These are phyloP conservation scores for Rhinichthys klamathensis DNA, from an alignment of 2,113 vertebrate genomes.

Conservation along the genomic window DNA sequence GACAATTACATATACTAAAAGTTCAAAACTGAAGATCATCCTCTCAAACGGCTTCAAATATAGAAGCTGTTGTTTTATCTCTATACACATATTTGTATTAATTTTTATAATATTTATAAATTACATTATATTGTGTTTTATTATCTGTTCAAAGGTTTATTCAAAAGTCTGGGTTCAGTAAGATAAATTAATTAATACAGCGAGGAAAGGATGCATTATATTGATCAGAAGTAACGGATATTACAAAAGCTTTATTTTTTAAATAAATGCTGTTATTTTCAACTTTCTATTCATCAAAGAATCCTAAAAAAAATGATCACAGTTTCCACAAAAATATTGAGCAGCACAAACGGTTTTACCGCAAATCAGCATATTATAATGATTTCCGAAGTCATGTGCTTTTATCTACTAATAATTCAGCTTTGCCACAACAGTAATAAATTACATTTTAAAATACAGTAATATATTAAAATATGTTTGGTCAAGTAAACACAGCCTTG, in stretches of 20 bases:
- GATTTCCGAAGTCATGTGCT: background rate
- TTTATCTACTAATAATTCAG: background rate
- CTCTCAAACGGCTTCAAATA: constrained; percentile 18
- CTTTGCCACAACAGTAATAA: background rate
- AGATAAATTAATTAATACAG: background rate
- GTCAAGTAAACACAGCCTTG: background rate
- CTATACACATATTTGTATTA: too few relatives aligned
- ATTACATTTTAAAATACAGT: background rate
- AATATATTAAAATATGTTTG: background rate
- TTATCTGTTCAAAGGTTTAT: too few relatives aligned
- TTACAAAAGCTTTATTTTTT: background rate
- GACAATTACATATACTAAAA: too few relatives aligned
- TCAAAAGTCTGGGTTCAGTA: background rate
- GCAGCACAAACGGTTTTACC: background rate
- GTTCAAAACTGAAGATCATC: background rate
- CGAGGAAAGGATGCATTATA: background rate
- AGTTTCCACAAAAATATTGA: background rate
- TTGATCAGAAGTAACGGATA: too few relatives aligned
- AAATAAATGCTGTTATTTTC: background rate
- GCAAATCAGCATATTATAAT: background rate
- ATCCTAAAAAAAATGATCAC: background rate
- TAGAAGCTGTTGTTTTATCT: background rate
- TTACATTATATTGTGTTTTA: too few relatives aligned
- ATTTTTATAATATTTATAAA: too few relatives aligned
- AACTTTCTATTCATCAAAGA: background rate